These are phyloP conservation scores for Radopholus similis DNA, from an alignment of 1,140 invertebrate genomes.

Conservation along the genomic window DNA sequence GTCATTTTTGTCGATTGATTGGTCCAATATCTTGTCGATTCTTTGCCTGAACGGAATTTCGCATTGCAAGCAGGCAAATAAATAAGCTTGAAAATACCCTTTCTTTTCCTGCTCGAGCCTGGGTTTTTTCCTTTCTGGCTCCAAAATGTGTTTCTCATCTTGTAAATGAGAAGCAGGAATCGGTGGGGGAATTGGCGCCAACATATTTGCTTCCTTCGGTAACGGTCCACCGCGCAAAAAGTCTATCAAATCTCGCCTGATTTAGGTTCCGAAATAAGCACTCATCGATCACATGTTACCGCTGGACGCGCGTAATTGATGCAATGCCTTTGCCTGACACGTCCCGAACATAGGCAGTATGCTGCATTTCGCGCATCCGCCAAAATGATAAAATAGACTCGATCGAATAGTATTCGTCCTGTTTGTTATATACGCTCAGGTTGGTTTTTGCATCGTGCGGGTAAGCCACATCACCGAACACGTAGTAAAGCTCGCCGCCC, in stretches of 20 bases:
- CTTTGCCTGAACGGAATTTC: constrained; percentile 22
- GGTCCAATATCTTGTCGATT: constrained; percentile 31
- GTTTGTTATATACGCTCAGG: constrained; percentile 36
- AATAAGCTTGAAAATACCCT: constrained; percentile 24
- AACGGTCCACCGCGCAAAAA: constrained; percentile 28
- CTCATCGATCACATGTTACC: constrained; percentile 20
- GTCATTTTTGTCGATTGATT: constrained; percentile 26
- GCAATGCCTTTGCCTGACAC: constrained; percentile 43
- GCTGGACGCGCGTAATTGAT: constrained; percentile 37
- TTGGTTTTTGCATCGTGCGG: constrained; percentile 38
- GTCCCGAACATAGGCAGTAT: constrained; percentile 37
- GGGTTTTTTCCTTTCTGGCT: constrained; percentile 35
- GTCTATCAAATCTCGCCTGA: constrained; percentile 28
- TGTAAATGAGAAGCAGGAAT: constrained; percentile 30
- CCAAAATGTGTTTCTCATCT: constrained; percentile 18
- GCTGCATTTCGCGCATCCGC: constrained; percentile 28
- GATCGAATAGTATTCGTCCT: constrained; percentile 37
- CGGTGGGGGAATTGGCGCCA: constrained; percentile 36
- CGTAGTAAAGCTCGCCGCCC: constrained; percentile 38
- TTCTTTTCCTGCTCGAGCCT: constrained; percentile 39
- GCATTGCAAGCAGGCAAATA: background rate
- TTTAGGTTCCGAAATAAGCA: background rate
- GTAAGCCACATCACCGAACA: constrained; percentile 37
- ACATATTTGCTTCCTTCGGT: constrained; percentile 35
- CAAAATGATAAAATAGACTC: constrained; percentile 44